Conservation (phyloP, 2,888 invertebrate genomes). For the Coecobrya sp. region DNA sequence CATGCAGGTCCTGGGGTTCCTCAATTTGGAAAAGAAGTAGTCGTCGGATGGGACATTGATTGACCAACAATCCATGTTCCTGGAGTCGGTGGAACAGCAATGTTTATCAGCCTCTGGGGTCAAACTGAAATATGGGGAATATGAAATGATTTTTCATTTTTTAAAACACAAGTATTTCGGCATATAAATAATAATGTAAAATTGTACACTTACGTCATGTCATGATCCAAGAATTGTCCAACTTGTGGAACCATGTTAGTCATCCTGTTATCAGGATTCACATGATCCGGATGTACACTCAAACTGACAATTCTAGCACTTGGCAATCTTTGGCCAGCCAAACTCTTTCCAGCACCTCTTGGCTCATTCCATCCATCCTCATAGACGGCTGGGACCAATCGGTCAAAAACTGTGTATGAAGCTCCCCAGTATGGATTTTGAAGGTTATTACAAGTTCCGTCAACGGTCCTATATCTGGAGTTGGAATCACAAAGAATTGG, state of each 20-base stretch:
- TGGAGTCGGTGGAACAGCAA: slow-evolving; percentile 78
- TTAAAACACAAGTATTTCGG: too few species aligned
- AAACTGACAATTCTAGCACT: slow-evolving; percentile 85
- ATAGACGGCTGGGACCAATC: slow-evolving; percentile 85
- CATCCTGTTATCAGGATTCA: slow-evolving; percentile 83
- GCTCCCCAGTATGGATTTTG: slow-evolving; percentile 84
- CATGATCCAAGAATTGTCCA: slow-evolving; percentile 86
- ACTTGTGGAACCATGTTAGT: slow-evolving; percentile 86
- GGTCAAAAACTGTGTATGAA: slow-evolving; percentile 85
- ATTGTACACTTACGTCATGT: slow-evolving; percentile 83
- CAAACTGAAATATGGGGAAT: slow-evolving; percentile 52
- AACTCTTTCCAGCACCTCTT: slow-evolving; percentile 85
- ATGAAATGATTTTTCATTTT: slow-evolving; percentile 1
- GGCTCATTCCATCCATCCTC: slow-evolving; percentile 86
- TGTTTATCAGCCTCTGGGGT: slow-evolving; percentile 83
- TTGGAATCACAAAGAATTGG: slow-evolving; percentile 82
- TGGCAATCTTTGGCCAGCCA: slow-evolving; percentile 83
- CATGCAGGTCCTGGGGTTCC: slow-evolving; percentile 83
- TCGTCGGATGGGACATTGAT: slow-evolving; percentile 82
- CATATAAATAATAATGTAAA: background rate
- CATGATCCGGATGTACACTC: slow-evolving; percentile 85
- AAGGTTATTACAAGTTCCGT: slow-evolving; percentile 84
- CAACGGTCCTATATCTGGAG: slow-evolving; percentile 80
- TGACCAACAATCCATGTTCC: slow-evolving; percentile 83
- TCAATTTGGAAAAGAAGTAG: slow-evolving; percentile 82